Conservation (phyloP, 2,888 invertebrate genomes). For the Ethmia dodecea region DNA sequence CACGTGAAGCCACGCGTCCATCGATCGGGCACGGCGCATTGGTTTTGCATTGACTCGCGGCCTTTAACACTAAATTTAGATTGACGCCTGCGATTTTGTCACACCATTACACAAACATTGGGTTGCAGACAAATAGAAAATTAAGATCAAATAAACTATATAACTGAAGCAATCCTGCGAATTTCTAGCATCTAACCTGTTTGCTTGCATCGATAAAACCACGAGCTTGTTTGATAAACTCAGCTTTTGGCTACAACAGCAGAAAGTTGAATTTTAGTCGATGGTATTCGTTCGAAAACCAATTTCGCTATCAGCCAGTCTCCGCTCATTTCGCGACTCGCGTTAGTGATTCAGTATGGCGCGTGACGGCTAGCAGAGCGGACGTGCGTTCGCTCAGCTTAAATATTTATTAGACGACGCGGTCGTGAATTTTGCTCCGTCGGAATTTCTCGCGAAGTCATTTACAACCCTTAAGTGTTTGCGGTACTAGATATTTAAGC, state of each 20-base stretch:
- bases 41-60: conserved; percentile 22
- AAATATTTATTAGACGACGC: conserved; percentile 16
- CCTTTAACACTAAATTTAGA: too few relatives aligned
- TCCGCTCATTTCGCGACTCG: conserved; percentile 1
- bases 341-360: conserved; percentile 58
- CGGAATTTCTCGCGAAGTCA: conserved; percentile 23
- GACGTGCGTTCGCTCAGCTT: conserved; percentile 32
- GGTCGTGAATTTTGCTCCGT: conserved; percentile 41
- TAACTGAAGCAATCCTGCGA: conserved; percentile 40
- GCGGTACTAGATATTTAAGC: background rate
- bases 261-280: conserved; percentile 37
- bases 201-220: conserved; percentile 41
- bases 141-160: too few relatives aligned
- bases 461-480: background rate
- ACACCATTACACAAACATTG: too few relatives aligned
- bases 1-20: background rate
- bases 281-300: conserved; percentile 36
- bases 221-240: conserved; percentile 29
- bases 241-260: conserved; percentile 31
- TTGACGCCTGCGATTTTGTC: too few relatives aligned
- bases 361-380: conserved; percentile 51
- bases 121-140: too few relatives aligned
- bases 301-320: conserved; percentile 64
- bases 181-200: conserved; percentile 63
- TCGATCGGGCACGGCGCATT: conserved; percentile 24